Conservation (phyloP, 2,888 invertebrate genomes). For the Steinernema scapterisci region DNA sequence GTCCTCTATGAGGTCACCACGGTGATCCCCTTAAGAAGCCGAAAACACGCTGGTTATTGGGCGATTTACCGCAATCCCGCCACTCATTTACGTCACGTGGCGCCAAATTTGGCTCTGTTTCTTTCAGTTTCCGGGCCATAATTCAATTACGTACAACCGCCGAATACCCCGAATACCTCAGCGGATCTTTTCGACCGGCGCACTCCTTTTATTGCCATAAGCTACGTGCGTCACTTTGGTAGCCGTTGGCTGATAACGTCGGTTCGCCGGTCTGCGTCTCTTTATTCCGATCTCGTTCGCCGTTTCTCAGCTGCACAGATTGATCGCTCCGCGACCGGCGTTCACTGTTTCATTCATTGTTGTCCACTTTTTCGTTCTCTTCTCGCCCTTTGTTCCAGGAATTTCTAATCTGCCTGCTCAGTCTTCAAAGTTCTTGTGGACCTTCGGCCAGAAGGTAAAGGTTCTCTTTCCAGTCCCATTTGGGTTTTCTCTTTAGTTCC, state of each 20-base stretch:
- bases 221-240: slow-evolving; percentile 18
- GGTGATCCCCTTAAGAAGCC: neutral
- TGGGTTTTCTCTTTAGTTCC: too few species aligned
- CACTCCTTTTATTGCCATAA: slow-evolving; percentile 17
- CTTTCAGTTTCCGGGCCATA: slow-evolving; percentile 14
- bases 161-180: slow-evolving; percentile 17
- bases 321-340: slow-evolving; percentile 13
- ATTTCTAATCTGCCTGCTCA: neutral
- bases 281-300: neutral
- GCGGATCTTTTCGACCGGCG: neutral
- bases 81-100: too few species aligned
- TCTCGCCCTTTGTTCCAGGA: neutral
- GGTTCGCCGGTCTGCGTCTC: neutral
- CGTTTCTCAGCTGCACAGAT: neutral
- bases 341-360: neutral
- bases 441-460: slow-evolving; percentile 1
- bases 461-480: neutral
- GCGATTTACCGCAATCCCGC: too few species aligned
- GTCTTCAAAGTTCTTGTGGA: too few species aligned
- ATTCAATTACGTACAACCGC: neutral
- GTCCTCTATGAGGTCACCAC: neutral
- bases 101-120: neutral
- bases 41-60: neutral
- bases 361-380: neutral
- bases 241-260: neutral